phyloP scores from a whole-genome alignment of 1,140 invertebrate species.

The Bursaphelenchus mucronatus region DNA sequence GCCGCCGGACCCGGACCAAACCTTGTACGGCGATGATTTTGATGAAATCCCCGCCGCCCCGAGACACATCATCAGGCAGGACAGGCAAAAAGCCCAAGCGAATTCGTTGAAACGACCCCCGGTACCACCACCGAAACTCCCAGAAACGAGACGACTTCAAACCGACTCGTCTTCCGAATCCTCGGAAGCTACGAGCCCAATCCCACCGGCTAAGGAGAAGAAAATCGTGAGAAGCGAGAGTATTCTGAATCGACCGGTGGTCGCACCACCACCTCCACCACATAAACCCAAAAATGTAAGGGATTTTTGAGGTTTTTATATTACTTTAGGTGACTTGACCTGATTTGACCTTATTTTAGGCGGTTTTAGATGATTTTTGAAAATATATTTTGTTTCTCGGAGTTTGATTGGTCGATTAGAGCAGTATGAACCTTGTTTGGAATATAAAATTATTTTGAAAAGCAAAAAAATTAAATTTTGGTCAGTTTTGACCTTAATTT shows the following conservation, averaged over 20 bases:
- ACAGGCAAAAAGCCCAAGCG: background rate
- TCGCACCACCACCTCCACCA: constrained; percentile 6
- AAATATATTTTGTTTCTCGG: too few species aligned
- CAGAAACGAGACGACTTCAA: constrained; percentile 3
- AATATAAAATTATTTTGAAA: too few species aligned
- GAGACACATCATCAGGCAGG: background rate
- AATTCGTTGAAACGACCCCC: constrained; percentile 4
- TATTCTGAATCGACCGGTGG: background rate
- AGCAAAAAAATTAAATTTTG: too few species aligned
- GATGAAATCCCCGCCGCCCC: too few species aligned
- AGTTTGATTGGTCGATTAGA: too few species aligned
- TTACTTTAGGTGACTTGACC: background rate
- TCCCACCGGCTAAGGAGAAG: background rate
- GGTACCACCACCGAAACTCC: background rate
- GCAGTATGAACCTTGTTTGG: too few species aligned
- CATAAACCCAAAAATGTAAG: constrained; percentile 16
- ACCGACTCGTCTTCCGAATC: constrained; percentile 4
- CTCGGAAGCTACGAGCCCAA: constrained; percentile 1
- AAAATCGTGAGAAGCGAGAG: background rate
- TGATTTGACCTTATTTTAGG: too few species aligned
- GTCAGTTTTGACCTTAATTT: too few species aligned
- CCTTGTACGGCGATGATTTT: too few species aligned
- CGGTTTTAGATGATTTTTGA: too few species aligned
- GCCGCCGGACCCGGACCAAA: background rate
- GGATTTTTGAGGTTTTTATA: background rate